These are phyloP conservation scores for Sinocyclocheilus rhinocerous DNA, from an alignment of 2,113 vertebrate genomes.

Conservation along the genomic window DNA sequence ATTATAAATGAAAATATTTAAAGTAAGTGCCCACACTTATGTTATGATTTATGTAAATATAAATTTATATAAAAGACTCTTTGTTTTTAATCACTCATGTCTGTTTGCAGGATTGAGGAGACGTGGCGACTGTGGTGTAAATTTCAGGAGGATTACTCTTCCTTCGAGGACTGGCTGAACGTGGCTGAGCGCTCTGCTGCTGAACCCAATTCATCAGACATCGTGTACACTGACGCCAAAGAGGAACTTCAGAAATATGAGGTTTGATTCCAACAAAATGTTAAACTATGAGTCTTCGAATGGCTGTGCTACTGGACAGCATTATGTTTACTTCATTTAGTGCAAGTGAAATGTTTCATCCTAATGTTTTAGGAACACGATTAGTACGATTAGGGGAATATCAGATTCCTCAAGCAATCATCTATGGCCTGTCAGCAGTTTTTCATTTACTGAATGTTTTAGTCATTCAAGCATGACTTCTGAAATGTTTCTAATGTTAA, in stretches of 20 bases:
- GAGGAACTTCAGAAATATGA: constrained; percentile 95
- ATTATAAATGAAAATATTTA: too few relatives aligned
- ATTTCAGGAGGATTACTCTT: constrained; percentile 90
- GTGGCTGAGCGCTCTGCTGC: constrained; percentile 81
- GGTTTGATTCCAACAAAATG: constrained; percentile 69
- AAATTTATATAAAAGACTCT: too few relatives aligned
- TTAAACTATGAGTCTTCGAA: not conserved
- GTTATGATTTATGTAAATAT: not conserved
- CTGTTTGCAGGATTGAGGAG: constrained; percentile 85
- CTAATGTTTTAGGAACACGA: not conserved
- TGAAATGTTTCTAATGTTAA: not conserved
- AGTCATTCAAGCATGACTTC: not conserved
- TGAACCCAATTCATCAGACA: constrained; percentile 85
- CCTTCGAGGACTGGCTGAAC: constrained; percentile 92
- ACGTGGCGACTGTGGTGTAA: constrained; percentile 93
- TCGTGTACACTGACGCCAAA: constrained; percentile 86
- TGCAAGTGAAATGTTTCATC: not conserved
- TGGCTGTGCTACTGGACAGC: not conserved
- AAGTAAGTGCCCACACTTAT: too few relatives aligned
- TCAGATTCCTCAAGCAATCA: not conserved
- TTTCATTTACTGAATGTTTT: not conserved
- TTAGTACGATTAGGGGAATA: too few relatives aligned
- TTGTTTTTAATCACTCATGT: not conserved
- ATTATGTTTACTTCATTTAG: not conserved
- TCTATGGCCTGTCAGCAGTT: not conserved